Evolutionary conservation across 2,797 vertebrate genomes (phyloP).

Genomic region (Lithobates sylvaticus): DNA sequence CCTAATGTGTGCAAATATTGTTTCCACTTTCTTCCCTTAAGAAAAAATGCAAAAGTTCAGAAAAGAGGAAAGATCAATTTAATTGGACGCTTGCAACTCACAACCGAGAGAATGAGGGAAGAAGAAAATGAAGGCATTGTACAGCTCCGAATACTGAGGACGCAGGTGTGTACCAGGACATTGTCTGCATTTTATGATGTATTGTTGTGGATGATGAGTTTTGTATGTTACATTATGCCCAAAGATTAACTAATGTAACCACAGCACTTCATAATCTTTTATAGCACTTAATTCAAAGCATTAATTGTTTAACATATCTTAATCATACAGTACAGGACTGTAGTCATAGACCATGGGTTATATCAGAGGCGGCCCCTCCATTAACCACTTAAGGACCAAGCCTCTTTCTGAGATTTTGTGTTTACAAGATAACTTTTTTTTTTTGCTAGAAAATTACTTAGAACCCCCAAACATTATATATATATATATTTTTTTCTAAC

Average conservation of each 20-base stretch:
- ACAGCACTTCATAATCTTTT: not conserved
- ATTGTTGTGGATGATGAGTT: not conserved
- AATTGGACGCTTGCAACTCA: conserved; percentile 96
- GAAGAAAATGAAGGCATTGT: conserved; percentile 99
- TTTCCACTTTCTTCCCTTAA: conserved; percentile 68
- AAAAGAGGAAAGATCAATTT: conserved; percentile 98
- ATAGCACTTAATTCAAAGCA: too few relatives aligned
- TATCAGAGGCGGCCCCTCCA: too few relatives aligned
- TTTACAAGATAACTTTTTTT: too few relatives aligned
- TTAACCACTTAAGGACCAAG: too few relatives aligned
- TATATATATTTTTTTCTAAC: too few relatives aligned
- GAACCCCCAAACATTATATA: too few relatives aligned
- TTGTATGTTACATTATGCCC: not conserved
- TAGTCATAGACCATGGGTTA: too few relatives aligned
- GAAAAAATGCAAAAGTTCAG: conserved; percentile 98
- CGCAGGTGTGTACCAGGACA: conserved; percentile 82
- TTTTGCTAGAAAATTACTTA: too few relatives aligned
- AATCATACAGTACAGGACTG: too few relatives aligned
- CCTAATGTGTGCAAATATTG: not conserved
- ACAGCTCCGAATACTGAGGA: conserved; percentile 96
- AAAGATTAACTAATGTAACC: not conserved
- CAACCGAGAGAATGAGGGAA: conserved; percentile 97
- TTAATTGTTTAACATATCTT: too few relatives aligned
- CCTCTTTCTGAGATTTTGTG: too few relatives aligned
- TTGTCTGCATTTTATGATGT: not conserved